These are phyloP conservation scores for Odontamblyopus lacepedii DNA, from an alignment of 2,797 vertebrate species.

Conservation along the genomic window DNA sequence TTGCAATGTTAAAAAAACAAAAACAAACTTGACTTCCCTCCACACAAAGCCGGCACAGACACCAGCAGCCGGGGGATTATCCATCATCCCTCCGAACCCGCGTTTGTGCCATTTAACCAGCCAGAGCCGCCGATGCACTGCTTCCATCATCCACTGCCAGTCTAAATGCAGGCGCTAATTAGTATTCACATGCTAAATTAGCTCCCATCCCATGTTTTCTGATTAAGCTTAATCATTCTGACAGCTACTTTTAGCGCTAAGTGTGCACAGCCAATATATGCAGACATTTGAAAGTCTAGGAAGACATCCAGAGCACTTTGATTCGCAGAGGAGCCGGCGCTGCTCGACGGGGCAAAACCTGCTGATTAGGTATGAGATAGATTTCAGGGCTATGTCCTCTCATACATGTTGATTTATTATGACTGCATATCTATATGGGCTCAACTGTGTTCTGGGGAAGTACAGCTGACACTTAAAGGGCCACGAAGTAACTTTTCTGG, in stretches of 20 bases:
- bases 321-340: slow-evolving; percentile 16
- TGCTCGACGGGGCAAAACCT: slow-evolving; percentile 5
- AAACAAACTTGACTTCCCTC: slow-evolving; percentile 33
- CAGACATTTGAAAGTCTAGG: slow-evolving; percentile 37
- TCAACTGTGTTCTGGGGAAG: background rate
- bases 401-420: slow-evolving; percentile 1
- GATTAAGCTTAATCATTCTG: slow-evolving; percentile 77
- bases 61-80: slow-evolving; percentile 52
- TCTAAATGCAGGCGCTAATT: slow-evolving; percentile 81
- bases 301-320: slow-evolving; percentile 33
- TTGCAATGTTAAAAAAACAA: slow-evolving; percentile 31
- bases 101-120: slow-evolving; percentile 66
- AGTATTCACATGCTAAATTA: slow-evolving; percentile 82
- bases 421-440: background rate
- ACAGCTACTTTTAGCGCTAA: slow-evolving; percentile 62
- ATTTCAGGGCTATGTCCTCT: background rate
- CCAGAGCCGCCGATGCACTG: slow-evolving; percentile 60
- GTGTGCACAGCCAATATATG: slow-evolving; percentile 41
- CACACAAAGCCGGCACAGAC: slow-evolving; percentile 50
- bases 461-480: background rate
- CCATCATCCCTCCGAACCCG: slow-evolving; percentile 65
- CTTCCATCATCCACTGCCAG: slow-evolving; percentile 74
- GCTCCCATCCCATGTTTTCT: slow-evolving; percentile 79
- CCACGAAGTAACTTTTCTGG: background rate
- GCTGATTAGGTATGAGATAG: background rate